Conservation (phyloP, 2,797 vertebrate genomes). For the Scyliorhinus canicula region DNA sequence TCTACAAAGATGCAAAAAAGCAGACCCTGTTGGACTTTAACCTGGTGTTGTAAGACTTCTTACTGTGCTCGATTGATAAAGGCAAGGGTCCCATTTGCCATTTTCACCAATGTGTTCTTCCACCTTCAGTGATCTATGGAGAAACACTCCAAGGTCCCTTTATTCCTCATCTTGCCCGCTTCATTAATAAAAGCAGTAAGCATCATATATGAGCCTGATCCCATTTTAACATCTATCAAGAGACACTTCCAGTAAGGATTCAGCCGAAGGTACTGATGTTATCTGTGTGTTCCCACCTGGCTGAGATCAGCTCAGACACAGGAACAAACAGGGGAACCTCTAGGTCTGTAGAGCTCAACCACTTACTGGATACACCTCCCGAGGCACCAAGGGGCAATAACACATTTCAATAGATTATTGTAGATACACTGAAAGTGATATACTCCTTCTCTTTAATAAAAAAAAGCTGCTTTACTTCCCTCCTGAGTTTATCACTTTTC, state of each 20-base stretch:
- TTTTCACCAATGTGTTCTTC: no score
- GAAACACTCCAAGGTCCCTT: no score
- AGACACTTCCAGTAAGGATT: not conserved
- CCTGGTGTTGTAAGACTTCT: no score
- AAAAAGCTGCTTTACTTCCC: not conserved
- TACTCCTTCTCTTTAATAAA: not conserved
- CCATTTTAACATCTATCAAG: not conserved
- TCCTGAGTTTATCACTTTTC: not conserved
- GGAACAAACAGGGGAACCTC: not conserved
- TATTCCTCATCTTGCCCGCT: no score
- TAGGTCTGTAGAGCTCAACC: not conserved
- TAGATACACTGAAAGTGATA: not conserved
- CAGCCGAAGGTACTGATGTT: not conserved
- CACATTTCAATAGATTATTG: not conserved
- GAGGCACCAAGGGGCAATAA: not conserved
- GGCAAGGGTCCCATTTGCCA: no score
- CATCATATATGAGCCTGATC: not conserved
- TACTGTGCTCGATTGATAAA: no score
- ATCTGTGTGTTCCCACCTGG: not conserved
- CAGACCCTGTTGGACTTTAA: no score
- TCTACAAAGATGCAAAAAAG: no score
- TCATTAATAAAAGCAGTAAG: no score
- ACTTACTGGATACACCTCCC: not conserved
- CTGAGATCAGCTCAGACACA: not conserved
- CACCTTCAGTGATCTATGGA: no score